Evolutionary conservation across 1,140 invertebrate species (phyloP), one percentile per base, ranked within the genome.

Genomic region (Stegodyphus mimosarum): DNA sequence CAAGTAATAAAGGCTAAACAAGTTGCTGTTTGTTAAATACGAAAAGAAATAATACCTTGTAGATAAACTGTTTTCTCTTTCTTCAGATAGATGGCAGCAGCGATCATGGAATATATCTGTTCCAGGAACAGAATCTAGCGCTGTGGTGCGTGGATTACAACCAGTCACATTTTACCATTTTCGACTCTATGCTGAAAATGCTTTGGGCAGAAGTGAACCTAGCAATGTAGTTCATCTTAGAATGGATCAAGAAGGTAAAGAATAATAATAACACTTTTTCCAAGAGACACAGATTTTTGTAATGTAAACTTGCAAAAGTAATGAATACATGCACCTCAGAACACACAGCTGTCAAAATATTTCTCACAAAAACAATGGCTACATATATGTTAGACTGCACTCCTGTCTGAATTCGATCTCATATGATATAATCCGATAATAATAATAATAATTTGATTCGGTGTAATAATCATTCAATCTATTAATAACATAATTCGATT

Each of bases 131-230:
- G 94, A 95, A 89, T 95, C 94, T 6, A 94, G 94, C 87, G 94
- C 94, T 2, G 94, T 93, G 74, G 93, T 98, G 11, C 93, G 93
- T 87, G 94, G 94, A 88, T 91, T 99, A 6, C 93, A 94, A 75
- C 97, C 97, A 91, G 94, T 96, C 67, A 95, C 95, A 60, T 95
- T 98, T 91, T 98, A 97, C 91, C 96, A 99, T 90, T 99, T 99
- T 92, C 92, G 98, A 73, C 93, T 99, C 5, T 93, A 96, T 88
- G 98, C 98, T 11, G 95, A 99, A n/a, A 92, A 92, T 87, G 88
- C 89, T 7, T 88, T 92, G 0, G 92, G 92, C 7, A 92, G 94
- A 81, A 97, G 96, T 88, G 94, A 96, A 89, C 95, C 95, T 4
- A 97, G 96, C 88, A 94, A 96, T 89, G 93, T 95, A 64, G 93